Evolutionary conservation across 2,888 invertebrate genomes (phyloP), one percentile per base, ranked within the genome.

Genomic region (Cephus rjabovi): DNA sequence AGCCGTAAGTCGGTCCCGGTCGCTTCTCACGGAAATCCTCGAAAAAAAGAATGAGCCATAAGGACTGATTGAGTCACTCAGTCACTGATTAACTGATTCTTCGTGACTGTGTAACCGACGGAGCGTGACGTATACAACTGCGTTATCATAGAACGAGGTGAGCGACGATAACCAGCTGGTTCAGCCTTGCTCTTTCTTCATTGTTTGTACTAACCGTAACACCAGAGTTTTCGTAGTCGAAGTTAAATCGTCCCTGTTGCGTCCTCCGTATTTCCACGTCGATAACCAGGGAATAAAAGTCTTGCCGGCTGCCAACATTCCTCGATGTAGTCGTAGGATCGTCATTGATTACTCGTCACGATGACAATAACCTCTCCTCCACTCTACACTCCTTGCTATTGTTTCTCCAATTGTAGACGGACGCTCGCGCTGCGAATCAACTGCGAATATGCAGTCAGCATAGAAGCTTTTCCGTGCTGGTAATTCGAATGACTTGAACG

Each of bases 11-110:
- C 40, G 23, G 40, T 56, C 12, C 11, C 71, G 15, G 31, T 12
- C 30, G 71, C 30, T 71, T 71, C 71, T 71, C 33, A 71, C 71
- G 71, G 33, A 71, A 71, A 71, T 34, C 40, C 31, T 34, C 71
- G 71, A 33, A 71, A 71, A 71, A 33, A 71, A 71, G 71, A 71
- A 23, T 56, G 40, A 56, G 23, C 40, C 40, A 56, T 15, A 56
- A 23, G 15, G 40, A 56, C 40, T 56, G 40, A 56, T 56, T 56
- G 40, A 56, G 40, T 56, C 40, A 23, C 40, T 56, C 40, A 56
- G 40, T 56, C 40, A 56, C 40, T 56, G 40, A 56, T 15, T 56
- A 56, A 56, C 40, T 56, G 40, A 56, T 23, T 23, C 40, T 56
- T 0, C 23, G 40, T 56, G 40, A 56, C 40, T 23, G 40, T 15